phyloP scores from a whole-genome alignment of 2,113 vertebrate species.

The Philantomba maxwellii region DNA sequence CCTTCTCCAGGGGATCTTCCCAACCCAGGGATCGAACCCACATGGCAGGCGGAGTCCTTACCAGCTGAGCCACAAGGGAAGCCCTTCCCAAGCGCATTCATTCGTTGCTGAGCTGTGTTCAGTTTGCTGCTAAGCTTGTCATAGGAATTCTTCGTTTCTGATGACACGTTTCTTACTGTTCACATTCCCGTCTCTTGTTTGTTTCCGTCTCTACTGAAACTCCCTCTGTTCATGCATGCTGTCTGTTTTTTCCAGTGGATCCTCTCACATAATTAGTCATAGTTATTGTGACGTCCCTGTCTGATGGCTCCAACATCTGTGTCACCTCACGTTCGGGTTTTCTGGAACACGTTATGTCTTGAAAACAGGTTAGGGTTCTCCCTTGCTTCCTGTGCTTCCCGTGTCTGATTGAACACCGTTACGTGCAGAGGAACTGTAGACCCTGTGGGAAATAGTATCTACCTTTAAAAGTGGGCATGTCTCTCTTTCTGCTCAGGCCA shows the following conservation, averaged over 20 bases:
- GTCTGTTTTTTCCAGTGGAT: neutral
- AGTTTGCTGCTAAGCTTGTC: neutral
- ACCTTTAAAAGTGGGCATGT: neutral
- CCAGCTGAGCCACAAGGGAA: neutral
- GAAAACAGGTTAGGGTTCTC: neutral
- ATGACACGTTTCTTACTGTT: neutral
- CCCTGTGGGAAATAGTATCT: neutral
- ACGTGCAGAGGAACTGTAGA: neutral
- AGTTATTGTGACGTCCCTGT: neutral
- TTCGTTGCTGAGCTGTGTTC: neutral
- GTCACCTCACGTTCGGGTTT: neutral
- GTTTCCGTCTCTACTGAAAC: neutral
- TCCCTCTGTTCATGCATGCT: neutral
- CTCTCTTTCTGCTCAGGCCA: neutral
- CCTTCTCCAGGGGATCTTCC: neutral
- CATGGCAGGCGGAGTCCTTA: neutral
- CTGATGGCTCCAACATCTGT: neutral
- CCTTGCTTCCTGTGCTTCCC: neutral
- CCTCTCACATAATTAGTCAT: neutral
- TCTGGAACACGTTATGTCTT: neutral
- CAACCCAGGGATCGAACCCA: neutral
- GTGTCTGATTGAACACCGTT: neutral
- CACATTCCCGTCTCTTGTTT: neutral
- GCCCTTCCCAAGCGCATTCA: neutral
- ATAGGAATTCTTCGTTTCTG: neutral